A percentile compares a stretch with the other conserved stretches of the same genome.
phyloP scores from a whole-genome alignment of 92 coral and sea anemone genomes.

The Pocillopora grandis region DNA sequence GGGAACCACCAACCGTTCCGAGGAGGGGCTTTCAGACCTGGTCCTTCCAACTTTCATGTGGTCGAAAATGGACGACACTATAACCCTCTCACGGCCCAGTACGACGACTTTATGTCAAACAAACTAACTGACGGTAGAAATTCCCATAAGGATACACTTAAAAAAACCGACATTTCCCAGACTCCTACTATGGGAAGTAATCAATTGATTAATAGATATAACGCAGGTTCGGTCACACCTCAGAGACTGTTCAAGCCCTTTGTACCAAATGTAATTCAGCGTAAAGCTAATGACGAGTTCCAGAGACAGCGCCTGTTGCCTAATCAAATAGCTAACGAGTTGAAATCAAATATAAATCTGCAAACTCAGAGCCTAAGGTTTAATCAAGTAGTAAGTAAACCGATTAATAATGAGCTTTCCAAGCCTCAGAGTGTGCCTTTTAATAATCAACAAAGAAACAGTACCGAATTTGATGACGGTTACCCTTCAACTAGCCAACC shows the following conservation, averaged over 20 bases:
- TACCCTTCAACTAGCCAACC: slow-evolving; percentile 26
- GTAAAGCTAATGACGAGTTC: slow-evolving; percentile 36
- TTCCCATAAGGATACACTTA: background rate
- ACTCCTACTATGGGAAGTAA: background rate
- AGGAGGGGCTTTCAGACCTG: slow-evolving; percentile 7
- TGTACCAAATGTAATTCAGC: slow-evolving; percentile 17
- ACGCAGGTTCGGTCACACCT: slow-evolving; percentile 10
- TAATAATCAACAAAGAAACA: slow-evolving; percentile 34
- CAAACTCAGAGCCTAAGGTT: slow-evolving; percentile 46
- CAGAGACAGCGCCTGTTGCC: slow-evolving; percentile 29
- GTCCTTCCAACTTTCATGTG: slow-evolving; percentile 3
- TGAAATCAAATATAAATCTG: slow-evolving; percentile 25
- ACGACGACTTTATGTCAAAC: slow-evolving; percentile 8
- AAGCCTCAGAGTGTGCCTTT: slow-evolving; percentile 3
- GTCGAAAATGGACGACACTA: background rate
- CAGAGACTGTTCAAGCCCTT: slow-evolving; percentile 1
- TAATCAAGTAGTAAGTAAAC: slow-evolving; percentile 28
- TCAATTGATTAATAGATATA: slow-evolving; percentile 3
- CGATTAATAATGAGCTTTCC: slow-evolving; percentile 13
- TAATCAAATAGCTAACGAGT: slow-evolving; percentile 46
- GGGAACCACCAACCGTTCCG: slow-evolving; percentile 1
- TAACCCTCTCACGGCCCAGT: background rate
- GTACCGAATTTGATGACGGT: slow-evolving; percentile 25
- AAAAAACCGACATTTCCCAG: background rate
- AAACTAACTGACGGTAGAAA: background rate